Evolutionary conservation across 2,888 invertebrate genomes (phyloP), one percentile per base, ranked within the genome.

Genomic region (Drosophila fungiperda): DNA sequence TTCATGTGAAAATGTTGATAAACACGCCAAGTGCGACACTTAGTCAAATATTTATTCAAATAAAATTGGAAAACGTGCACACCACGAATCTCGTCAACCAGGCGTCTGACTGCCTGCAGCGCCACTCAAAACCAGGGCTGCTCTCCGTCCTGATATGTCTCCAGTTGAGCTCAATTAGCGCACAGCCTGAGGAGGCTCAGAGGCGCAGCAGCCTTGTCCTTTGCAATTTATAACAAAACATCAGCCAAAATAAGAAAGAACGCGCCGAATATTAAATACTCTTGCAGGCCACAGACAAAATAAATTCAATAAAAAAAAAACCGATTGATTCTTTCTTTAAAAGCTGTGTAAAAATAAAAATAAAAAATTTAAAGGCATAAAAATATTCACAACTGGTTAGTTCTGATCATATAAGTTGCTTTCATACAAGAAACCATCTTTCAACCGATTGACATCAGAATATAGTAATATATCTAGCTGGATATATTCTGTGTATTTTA

Each of bases 1-100:
- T 76, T 78, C 81, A 81, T 78, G 78, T 68, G 70, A 73, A 78
- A 78, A 81, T 81, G 68, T 68, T 76, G 76, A 80, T 80, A 81
- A 80, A 81, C 57, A 70, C 81, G 50, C 36, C 74, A 58, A 76
- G 68, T 75, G 78, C 78, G 64, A 53, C 52, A 64, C 73, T 65
- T 61, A 60, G 72, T 49, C 71, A 76, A 72, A 59, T 68, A 72
- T 75, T 75, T 78, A 75, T 79, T 71, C 66, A 59, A 64, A 61
- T 50, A 71, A 64, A 71, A 74, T 78, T 50, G 49, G 38, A 79
- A 75, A 67, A 67, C 57, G 67, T 71, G 52, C 48, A 32, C 26
- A 50, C 48, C 59, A 59, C 48, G 53, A n/a, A 57, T 38, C 23
- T 29, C 2, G 29, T 9, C 35, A 15, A 15, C 32, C 48, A 26